Conservation (phyloP, 2,113 vertebrate genomes). For the Scomber japonicus region DNA sequence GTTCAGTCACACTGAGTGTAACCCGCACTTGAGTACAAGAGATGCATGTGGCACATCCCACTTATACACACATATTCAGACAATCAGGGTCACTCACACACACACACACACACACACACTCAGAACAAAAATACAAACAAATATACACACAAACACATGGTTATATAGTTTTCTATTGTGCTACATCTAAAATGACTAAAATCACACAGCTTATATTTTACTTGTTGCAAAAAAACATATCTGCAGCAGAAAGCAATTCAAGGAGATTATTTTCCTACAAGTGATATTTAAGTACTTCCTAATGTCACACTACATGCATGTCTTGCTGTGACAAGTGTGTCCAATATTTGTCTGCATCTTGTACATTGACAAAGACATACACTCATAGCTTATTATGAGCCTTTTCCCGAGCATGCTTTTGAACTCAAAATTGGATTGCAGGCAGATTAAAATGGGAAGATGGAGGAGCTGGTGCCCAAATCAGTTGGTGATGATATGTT, state of each 20-base stretch:
- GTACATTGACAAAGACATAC: neutral
- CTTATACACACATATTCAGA: constrained; percentile 13
- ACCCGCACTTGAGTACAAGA: constrained; percentile 43
- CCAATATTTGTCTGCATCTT: constrained; percentile 20
- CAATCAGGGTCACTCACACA: neutral
- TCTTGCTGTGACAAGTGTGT: constrained; percentile 13
- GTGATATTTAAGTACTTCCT: constrained; percentile 44
- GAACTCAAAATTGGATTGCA: constrained; percentile 39
- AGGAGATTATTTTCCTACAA: constrained; percentile 38
- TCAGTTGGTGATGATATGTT: constrained; percentile 19
- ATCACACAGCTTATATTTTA: constrained; percentile 33
- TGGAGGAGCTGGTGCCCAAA: constrained; percentile 9
- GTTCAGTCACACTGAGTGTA: constrained; percentile 53
- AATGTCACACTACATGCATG: constrained; percentile 3
- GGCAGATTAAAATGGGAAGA: constrained; percentile 31
- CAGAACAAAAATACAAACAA: neutral
- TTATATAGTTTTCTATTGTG: constrained; percentile 8
- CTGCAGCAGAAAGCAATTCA: constrained; percentile 23
- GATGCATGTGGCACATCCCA: constrained; percentile 33
- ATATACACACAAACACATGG: constrained; percentile 2
- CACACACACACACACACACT: neutral
- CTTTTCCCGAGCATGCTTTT: constrained; percentile 2
- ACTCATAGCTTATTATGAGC: constrained; percentile 13
- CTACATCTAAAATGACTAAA: constrained; percentile 32
- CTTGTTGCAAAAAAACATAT: constrained; percentile 43